Evolutionary conservation across 2,797 vertebrate genomes (phyloP).

Genomic region (Mallotus villosus): DNA sequence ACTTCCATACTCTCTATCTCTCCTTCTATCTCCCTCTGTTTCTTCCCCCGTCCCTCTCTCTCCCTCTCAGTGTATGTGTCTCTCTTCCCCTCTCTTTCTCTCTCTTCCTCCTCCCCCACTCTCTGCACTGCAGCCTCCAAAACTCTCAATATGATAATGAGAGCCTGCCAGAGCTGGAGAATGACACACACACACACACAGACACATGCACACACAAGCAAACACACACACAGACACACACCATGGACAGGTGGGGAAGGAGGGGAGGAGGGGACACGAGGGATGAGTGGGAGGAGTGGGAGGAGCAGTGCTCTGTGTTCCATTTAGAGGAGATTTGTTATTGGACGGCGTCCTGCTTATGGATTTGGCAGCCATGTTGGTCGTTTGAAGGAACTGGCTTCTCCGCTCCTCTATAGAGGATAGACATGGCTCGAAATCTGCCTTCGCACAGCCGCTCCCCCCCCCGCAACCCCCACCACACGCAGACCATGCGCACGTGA

Average conservation of each 20-base stretch:
- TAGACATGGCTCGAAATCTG: not conserved
- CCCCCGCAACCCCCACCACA: not conserved
- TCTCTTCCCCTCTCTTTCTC: not conserved
- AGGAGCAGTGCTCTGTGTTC: not conserved
- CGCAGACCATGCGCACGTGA: not conserved
- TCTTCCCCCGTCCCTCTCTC: not conserved
- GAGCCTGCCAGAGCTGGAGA: constrained; percentile 50
- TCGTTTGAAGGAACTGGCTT: not conserved
- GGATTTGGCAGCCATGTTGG: not conserved
- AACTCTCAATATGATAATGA: constrained; percentile 70
- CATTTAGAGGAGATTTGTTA: constrained; percentile 8
- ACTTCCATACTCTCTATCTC: constrained; percentile 25
- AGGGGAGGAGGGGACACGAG: not conserved
- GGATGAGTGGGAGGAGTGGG: not conserved
- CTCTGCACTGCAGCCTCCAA: constrained; percentile 63
- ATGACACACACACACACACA: constrained; percentile 33
- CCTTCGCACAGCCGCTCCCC: not conserved
- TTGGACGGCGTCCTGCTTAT: not conserved
- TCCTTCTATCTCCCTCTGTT: not conserved
- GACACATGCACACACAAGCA: not conserved
- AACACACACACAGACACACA: constrained; percentile 5
- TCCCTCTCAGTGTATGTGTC: not conserved
- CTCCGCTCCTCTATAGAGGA: not conserved
- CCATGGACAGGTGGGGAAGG: constrained; percentile 9
- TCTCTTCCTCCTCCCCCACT: not conserved